Conservation (phyloP, 2,797 vertebrate species). For the Eleutherodactylus coqui region DNA sequence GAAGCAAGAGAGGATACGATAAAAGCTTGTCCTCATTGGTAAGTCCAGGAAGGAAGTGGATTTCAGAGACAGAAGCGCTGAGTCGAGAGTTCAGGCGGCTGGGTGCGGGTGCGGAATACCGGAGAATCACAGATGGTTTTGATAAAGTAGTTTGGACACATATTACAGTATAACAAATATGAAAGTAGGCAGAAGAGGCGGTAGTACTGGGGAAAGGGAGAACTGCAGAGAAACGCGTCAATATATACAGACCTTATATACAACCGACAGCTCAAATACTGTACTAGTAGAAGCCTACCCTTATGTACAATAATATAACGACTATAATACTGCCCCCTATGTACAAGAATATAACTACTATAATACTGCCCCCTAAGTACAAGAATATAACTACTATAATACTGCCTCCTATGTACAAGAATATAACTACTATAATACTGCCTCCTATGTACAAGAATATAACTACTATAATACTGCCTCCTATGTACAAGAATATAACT, state of each 20-base stretch:
- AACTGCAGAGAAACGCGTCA: neutral
- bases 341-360: no score
- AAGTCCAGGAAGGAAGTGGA: constrained; percentile 13
- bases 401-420: neutral
- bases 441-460: neutral
- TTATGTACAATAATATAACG: neutral
- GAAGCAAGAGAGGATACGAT: neutral
- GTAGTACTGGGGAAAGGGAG: neutral
- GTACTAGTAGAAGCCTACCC: no score
- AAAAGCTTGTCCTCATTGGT: constrained; percentile 28
- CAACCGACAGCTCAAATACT: neutral
- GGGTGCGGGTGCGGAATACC: neutral
- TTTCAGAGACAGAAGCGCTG: neutral
- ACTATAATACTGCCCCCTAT: neutral
- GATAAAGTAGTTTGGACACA: constrained; percentile 11
- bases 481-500: neutral
- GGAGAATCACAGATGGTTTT: constrained; percentile 5
- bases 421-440: no score
- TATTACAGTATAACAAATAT: constrained; percentile 1
- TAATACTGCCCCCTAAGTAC: no score
- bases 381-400: neutral
- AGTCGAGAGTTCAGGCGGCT: constrained; percentile 4
- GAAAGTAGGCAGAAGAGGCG: neutral
- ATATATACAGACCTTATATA: neutral
- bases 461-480: neutral